These are phyloP conservation scores for Corydoras maculifer DNA, from an alignment of 2,113 vertebrate genomes.

Conservation along the genomic window DNA sequence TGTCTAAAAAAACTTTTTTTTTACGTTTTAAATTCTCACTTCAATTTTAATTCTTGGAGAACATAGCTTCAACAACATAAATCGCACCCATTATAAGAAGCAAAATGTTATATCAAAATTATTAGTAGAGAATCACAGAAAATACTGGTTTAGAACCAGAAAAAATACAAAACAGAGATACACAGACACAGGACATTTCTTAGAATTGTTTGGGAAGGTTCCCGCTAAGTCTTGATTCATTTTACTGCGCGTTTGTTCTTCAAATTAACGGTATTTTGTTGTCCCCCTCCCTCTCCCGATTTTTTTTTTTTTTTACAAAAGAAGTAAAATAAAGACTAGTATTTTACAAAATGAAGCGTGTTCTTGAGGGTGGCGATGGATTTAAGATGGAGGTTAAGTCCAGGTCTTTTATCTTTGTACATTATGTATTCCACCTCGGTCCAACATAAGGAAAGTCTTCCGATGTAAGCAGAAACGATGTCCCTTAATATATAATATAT, in stretches of 20 bases:
- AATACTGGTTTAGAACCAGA: slow-evolving; percentile 99
- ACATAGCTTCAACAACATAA: slow-evolving; percentile 99
- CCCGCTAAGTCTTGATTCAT: slow-evolving; percentile 91
- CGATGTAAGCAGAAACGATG: slow-evolving; percentile 67
- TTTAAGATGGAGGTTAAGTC: slow-evolving; percentile 86
- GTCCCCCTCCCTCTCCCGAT: slow-evolving; percentile 2
- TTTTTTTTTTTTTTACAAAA: slow-evolving; percentile 55
- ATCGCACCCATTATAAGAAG: slow-evolving; percentile 99
- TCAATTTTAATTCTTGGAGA: slow-evolving; percentile 99
- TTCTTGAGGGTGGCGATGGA: slow-evolving; percentile 79
- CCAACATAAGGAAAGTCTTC: slow-evolving; percentile 74
- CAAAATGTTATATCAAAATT: slow-evolving; percentile 99
- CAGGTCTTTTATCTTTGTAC: slow-evolving; percentile 92
- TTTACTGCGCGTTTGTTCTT: slow-evolving; percentile 96
- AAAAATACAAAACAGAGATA: slow-evolving; percentile 99
- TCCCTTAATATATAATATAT: slow-evolving; percentile 59
- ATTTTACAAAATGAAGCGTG: slow-evolving; percentile 99
- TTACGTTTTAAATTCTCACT: slow-evolving; percentile 98
- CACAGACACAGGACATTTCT: slow-evolving; percentile 99
- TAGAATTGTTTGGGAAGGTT: slow-evolving; percentile 99
- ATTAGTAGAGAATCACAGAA: slow-evolving; percentile 99
- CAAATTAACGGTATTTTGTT: slow-evolving; percentile 64
- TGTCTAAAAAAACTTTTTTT: slow-evolving; percentile 88
- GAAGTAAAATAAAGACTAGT: slow-evolving; percentile 99
- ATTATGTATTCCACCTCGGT: slow-evolving; percentile 88